Conservation (phyloP, 92 coral and sea anemone genomes). For the Paragorgia papillata region DNA sequence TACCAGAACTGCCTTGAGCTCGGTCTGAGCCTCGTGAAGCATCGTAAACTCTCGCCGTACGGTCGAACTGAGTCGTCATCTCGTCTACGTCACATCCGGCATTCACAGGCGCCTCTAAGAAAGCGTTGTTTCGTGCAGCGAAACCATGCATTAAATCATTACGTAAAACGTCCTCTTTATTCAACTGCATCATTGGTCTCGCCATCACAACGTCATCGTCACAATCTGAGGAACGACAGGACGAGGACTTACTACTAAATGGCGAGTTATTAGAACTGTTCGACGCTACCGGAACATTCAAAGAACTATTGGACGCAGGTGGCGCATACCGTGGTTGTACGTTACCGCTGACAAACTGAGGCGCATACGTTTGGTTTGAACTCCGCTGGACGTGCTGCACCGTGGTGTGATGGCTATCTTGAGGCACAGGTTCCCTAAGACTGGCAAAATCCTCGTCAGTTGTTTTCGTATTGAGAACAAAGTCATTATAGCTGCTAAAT, state of each 20-base stretch:
- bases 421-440: constrained; percentile 18
- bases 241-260: constrained; percentile 20
- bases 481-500: constrained; percentile 19
- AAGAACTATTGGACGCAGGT: not conserved
- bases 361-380: constrained; percentile 1
- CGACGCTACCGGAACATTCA: not conserved
- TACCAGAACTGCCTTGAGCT: not conserved
- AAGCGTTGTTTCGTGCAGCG: constrained; percentile 3
- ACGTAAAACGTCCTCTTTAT: not conserved
- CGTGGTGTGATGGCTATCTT: not conserved
- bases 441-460: constrained; percentile 44
- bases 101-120: constrained; percentile 27
- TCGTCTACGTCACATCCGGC: constrained; percentile 44
- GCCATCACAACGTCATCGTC: constrained; percentile 10
- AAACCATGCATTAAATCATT: not conserved
- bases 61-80: constrained; percentile 26
- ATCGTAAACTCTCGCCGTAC: constrained; percentile 17
- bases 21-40: not conserved
- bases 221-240: constrained; percentile 19
- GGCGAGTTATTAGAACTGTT: constrained; percentile 13
- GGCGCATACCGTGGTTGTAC: constrained; percentile 11
- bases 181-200: constrained; percentile 9
- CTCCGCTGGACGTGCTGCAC: constrained; percentile 6
- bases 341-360: constrained; percentile 39
- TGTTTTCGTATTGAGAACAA: constrained; percentile 27